Evolutionary conservation across 2,888 invertebrate species (phyloP), one percentile per base, ranked within the genome.

Genomic region (Hecatera dysodea): DNA sequence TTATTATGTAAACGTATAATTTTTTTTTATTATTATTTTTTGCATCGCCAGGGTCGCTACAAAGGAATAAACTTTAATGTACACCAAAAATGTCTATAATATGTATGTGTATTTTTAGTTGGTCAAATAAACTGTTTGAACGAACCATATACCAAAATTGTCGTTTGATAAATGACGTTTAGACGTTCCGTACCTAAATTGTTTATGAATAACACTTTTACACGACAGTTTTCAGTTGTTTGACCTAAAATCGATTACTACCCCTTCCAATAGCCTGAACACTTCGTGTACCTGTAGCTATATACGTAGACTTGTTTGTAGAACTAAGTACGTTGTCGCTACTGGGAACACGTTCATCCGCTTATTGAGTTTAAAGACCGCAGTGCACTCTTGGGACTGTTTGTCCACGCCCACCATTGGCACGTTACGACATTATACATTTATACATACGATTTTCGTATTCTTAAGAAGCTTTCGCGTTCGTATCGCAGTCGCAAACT

Each of bases 331-430:
- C 22, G 27, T 44, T 64, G 44, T 64, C 53, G 0, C 29, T 12
- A 15, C 27, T 33, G n/a, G 29, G 55, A 71, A 36, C 75, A 77
- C 78, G 75, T 56, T 33, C 71, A 50, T 17, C 39, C n/a, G 36
- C 44, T 77, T 77, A 77, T 77, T 56, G 55, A 70, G 64, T 64
- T 77, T 56, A 64, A 36, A 75, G 42, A 56, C 39, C 36, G 60
- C 60, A 56, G 46, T 22, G 55, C 55, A 42, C 71, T 61, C 44
- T 9, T 7, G 71, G 59, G 62, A 33, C 27, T 22, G 44, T 42
- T 36, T 61, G 12, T 11, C 24, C 33, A 48, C 63, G 22, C 55
- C 24, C 24, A 42, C 1, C 33, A 33, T 12, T 11, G 2, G 9
- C 46, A 17, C n/a, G 12, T 53, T 46, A 24, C 29, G 17, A 39